phyloP scores from a whole-genome alignment of 2,113 vertebrate species.

The Calonectris borealis region DNA sequence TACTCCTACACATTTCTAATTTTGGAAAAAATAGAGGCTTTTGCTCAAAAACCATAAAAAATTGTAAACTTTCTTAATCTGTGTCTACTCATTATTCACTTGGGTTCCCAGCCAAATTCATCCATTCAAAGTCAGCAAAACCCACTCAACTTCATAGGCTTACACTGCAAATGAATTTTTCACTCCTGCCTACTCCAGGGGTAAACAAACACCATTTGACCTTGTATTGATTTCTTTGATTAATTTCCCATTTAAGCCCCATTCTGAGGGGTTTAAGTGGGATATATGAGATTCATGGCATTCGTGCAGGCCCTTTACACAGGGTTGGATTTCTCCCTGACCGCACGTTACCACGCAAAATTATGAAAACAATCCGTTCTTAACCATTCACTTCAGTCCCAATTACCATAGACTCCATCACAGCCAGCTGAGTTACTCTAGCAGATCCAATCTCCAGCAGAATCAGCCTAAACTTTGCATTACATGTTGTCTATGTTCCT shows the following conservation, averaged over 20 bases:
- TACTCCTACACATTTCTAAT: background rate
- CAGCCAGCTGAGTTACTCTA: background rate
- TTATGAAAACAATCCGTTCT: slow-evolving; percentile 1
- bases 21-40: background rate
- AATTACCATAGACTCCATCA: background rate
- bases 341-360: background rate
- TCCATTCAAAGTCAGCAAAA: slow-evolving; percentile 18
- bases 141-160: background rate
- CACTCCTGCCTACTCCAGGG: background rate
- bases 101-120: background rate
- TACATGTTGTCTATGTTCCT: background rate
- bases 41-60: background rate
- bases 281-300: background rate
- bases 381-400: slow-evolving; percentile 31
- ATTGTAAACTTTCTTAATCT: background rate
- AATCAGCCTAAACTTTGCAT: background rate
- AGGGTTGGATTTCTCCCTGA: background rate
- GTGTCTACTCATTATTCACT: background rate
- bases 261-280: background rate
- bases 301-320: background rate
- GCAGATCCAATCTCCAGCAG: slow-evolving; percentile 1
- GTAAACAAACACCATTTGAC: slow-evolving; percentile 29
- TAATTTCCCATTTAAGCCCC: slow-evolving; percentile 18
- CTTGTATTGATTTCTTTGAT: slow-evolving; percentile 34
- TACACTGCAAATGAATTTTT: background rate